These are phyloP conservation scores for Brachirus orientalis DNA, from an alignment of 2,113 vertebrate species.

Conservation along the genomic window DNA sequence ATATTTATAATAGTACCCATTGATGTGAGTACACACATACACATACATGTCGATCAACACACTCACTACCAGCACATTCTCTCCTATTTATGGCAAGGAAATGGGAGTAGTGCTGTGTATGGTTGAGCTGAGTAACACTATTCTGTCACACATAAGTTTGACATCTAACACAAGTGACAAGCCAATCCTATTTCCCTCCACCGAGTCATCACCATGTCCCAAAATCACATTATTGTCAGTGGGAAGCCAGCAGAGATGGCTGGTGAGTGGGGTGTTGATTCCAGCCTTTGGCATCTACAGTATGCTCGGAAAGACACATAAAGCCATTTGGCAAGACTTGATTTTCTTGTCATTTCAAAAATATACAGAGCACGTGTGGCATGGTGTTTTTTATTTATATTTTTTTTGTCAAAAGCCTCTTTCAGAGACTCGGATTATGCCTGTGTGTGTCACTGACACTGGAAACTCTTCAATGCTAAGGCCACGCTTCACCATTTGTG, in stretches of 20 bases:
- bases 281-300: slow-evolving; percentile 73
- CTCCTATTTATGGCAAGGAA: slow-evolving; percentile 76
- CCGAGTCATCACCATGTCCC: slow-evolving; percentile 81
- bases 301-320: slow-evolving; percentile 75
- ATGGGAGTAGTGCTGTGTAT: slow-evolving; percentile 72
- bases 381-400: slow-evolving; percentile 61
- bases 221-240: slow-evolving; percentile 81
- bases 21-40: slow-evolving; percentile 35
- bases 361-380: slow-evolving; percentile 60
- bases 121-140: slow-evolving; percentile 79
- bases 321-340: slow-evolving; percentile 72
- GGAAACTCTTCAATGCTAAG: slow-evolving; percentile 40
- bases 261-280: slow-evolving; percentile 75
- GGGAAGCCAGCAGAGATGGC: slow-evolving; percentile 70
- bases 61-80: slow-evolving; percentile 59
- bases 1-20: slow-evolving; percentile 51
- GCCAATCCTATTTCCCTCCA: slow-evolving; percentile 74
- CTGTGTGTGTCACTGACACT: slow-evolving; percentile 29
- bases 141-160: slow-evolving; percentile 81
- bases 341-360: slow-evolving; percentile 73
- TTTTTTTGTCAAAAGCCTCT: slow-evolving; percentile 72
- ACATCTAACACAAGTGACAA: slow-evolving; percentile 81
- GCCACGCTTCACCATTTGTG: slow-evolving; percentile 45
- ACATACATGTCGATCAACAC: slow-evolving; percentile 25
- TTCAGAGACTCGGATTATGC: slow-evolving; percentile 54